Conservation (phyloP, 2,888 invertebrate genomes). For the Synanthedon myopaeformis region DNA sequence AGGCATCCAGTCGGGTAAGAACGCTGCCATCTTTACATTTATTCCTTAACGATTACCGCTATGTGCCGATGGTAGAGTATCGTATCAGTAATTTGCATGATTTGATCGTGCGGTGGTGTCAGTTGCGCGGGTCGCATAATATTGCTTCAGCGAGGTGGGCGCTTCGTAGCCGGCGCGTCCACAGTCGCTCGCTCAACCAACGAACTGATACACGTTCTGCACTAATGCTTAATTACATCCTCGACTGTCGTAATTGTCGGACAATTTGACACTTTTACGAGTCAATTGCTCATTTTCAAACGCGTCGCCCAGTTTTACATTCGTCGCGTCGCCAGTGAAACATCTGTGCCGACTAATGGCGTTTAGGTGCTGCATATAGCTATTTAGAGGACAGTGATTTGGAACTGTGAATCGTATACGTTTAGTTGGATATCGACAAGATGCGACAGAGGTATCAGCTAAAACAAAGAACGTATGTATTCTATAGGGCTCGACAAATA, state of each 20-base stretch:
- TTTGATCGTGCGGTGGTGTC: slow-evolving; percentile 54
- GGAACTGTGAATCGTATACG: not conserved
- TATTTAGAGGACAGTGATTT: slow-evolving; percentile 42
- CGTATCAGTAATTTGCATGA: slow-evolving; percentile 64
- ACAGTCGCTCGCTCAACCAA: slow-evolving; percentile 63
- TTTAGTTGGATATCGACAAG: slow-evolving; percentile 12
- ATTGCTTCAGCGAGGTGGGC: slow-evolving; percentile 1
- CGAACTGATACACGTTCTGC: slow-evolving; percentile 60
- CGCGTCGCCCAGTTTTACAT: slow-evolving; percentile 22
- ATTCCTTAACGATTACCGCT: too few relatives aligned
- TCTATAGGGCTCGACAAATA: slow-evolving; percentile 1
- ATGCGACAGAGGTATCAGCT: slow-evolving; percentile 66
- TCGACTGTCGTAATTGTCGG: slow-evolving; percentile 45
- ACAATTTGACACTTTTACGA: slow-evolving; percentile 36
- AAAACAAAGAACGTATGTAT: slow-evolving; percentile 64
- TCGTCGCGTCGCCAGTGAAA: slow-evolving; percentile 14
- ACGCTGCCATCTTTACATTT: too few relatives aligned
- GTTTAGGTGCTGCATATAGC: slow-evolving; percentile 34
- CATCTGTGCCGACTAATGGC: slow-evolving; percentile 22
- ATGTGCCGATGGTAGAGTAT: slow-evolving; percentile 28
- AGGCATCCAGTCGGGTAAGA: too few relatives aligned
- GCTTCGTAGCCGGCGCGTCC: slow-evolving; percentile 20
- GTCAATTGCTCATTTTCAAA: slow-evolving; percentile 35
- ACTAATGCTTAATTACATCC: slow-evolving; percentile 60
- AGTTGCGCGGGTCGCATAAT: slow-evolving; percentile 25